A percentile compares a stretch with the other conserved stretches of the same genome.
phyloP scores from a whole-genome alignment of 2,113 vertebrate genomes.

The Casuarius casuarius region DNA sequence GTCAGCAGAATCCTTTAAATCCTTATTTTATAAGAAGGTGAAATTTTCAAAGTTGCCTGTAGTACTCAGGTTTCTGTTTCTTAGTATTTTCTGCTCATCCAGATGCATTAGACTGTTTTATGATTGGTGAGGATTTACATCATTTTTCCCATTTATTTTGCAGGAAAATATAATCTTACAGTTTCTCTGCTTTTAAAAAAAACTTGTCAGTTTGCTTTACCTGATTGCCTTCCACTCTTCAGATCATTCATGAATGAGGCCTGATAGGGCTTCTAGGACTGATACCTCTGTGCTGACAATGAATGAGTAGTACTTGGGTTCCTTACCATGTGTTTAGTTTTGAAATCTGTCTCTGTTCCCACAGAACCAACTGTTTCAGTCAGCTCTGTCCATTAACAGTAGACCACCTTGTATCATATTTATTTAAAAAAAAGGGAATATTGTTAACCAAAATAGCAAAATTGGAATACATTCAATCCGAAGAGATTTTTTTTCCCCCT shows the following conservation, averaged over 20 bases:
- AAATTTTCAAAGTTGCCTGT: background rate
- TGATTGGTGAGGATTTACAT: background rate
- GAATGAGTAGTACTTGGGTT: background rate
- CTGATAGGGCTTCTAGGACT: background rate
- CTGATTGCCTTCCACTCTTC: background rate
- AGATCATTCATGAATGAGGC: background rate
- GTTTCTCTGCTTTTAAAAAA: background rate
- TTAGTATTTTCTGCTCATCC: background rate
- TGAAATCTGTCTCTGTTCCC: constrained; percentile 34
- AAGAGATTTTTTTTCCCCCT: constrained; percentile 14
- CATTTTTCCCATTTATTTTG: background rate
- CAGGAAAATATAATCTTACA: background rate
- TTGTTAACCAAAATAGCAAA: constrained; percentile 52
- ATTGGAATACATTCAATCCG: constrained; percentile 13
- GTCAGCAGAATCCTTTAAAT: background rate
- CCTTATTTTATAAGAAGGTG: background rate
- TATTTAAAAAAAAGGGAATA: constrained; percentile 40
- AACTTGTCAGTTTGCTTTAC: background rate
- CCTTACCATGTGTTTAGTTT: background rate
- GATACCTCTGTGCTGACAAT: background rate
- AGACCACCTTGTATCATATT: constrained; percentile 31
- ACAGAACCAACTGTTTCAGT: constrained; percentile 2
- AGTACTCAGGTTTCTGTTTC: background rate
- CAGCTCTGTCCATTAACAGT: constrained; percentile 23
- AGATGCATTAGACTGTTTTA: background rate